Evolutionary conservation across 2,888 invertebrate species (phyloP).

Genomic region (Cyaniris semiargus): DNA sequence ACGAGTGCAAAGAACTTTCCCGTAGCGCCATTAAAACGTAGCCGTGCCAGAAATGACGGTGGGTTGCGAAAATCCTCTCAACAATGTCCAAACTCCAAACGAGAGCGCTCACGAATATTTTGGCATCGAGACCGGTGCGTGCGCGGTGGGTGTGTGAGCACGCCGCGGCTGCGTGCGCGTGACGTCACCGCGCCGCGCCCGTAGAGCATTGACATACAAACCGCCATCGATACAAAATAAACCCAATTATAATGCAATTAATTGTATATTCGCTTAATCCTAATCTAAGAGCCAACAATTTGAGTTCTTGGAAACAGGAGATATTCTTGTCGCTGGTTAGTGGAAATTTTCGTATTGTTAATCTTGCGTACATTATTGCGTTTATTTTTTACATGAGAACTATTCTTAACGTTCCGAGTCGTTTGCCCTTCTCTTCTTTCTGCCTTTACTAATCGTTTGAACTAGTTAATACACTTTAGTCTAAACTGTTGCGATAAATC

Average conservation of each 20-base stretch:
- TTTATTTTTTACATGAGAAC: background rate
- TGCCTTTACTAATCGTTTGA: no score
- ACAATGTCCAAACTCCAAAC: constrained; percentile 14
- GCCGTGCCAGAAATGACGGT: constrained; percentile 13
- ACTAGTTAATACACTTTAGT: no score
- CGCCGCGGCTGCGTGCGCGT: constrained; percentile 52
- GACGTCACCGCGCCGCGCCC: constrained; percentile 51
- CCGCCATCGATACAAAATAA: constrained; percentile 28
- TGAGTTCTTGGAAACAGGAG: constrained; percentile 3
- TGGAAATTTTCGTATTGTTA: constrained; percentile 8
- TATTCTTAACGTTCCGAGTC: background rate
- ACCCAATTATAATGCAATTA: background rate
- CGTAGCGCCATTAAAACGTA: background rate
- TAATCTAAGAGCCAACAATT: background rate
- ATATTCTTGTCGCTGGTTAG: background rate
- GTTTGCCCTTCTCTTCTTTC: background rate
- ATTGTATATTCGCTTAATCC: background rate
- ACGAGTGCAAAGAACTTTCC: constrained; percentile 18
- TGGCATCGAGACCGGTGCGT: constrained; percentile 36
- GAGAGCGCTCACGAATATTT: constrained; percentile 28
- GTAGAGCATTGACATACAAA: constrained; percentile 47
- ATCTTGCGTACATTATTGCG: background rate
- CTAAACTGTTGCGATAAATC: no score
- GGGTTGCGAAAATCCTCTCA: constrained; percentile 5
- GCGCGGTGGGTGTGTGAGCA: constrained; percentile 45